Evolutionary conservation across 1,140 invertebrate genomes (phyloP), one percentile per base, ranked within the genome.

Genomic region (Drosophila leontia): DNA sequence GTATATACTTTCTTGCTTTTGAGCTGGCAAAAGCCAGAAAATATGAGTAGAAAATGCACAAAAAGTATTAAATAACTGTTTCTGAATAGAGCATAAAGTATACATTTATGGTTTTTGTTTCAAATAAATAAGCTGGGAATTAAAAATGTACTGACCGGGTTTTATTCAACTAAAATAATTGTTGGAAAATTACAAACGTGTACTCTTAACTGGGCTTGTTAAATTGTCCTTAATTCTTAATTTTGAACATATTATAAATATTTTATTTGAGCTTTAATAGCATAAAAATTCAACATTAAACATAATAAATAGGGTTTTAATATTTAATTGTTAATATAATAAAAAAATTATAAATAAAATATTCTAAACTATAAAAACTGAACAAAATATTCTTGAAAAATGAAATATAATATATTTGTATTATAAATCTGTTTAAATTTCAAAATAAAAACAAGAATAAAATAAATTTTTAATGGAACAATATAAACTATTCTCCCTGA

Each of bases 361-460:
- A 15, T n/a, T 9, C 23, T 15, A 9, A 8, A 6, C 47, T 9
- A 29, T 3, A 4, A 3, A 50, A n/a, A n/a, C 15, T 0, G 3
- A 11, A 0, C 0, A 11, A 29, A 1, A 9, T n/a, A 1, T 0
- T 8, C 15, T 6, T 29, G 0, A n/a, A 9, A 9, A 3, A 26
- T 26, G 5, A 5, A 26, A 26, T 26, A 26, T 5, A 15, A 26
- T 44, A n/a, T n/a, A 9, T 13, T 47, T 47, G 26, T 0, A 23
- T 23, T 23, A 23, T 0, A 23, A 45, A 26, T 48, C 45, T 4
- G 0, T 26, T 26, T 4, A n/a, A 50, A 1, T 6, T 29, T 11
- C 4, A 50, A n/a, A 5, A 0, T 11, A 51, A 17, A 17, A 11
- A 51, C 13, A 7, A 13, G 6, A 3, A 7, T 13, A 13, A 19